Conservation (phyloP, 2,888 invertebrate genomes). For the Fragum fragum region DNA sequence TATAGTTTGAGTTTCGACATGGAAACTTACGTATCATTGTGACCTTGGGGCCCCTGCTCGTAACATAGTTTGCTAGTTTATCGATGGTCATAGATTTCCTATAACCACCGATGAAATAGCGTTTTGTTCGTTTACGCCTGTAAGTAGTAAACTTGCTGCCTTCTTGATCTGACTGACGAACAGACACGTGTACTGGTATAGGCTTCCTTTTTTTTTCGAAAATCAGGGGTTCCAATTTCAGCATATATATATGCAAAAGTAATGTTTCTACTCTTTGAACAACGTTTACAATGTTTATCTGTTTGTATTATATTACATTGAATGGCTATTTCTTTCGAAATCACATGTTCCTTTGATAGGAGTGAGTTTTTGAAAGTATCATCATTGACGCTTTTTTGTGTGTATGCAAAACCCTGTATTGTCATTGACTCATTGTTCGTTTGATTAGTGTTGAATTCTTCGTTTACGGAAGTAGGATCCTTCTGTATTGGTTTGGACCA, state of each 20-base stretch:
- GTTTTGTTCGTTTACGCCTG: conserved; percentile 3
- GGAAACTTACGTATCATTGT: conserved; percentile 8
- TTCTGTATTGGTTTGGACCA: too few relatives aligned
- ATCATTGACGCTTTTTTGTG: too few relatives aligned
- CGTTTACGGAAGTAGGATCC: too few relatives aligned
- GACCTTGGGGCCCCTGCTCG: conserved; percentile 13
- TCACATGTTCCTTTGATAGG: too few relatives aligned
- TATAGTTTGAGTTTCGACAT: conserved; percentile 1
- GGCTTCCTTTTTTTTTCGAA: background rate
- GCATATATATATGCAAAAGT: background rate
- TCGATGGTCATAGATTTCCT: conserved; percentile 16
- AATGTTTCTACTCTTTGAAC: background rate
- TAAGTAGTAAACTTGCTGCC: background rate
- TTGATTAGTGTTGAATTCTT: too few relatives aligned
- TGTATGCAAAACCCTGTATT: too few relatives aligned
- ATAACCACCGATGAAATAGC: conserved; percentile 11
- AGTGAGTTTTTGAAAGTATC: too few relatives aligned
- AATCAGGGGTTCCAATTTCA: background rate
- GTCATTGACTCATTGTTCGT: too few relatives aligned
- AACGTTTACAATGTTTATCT: background rate
- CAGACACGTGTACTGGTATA: conserved; percentile 6
- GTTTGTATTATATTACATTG: background rate
- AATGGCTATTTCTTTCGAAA: background rate
- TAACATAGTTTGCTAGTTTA: conserved; percentile 6
- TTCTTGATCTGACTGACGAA: background rate